Base-by-base conservation (phyloP, 2,113 vertebrate genomes). In the Irena cyanogastra region DNA sequence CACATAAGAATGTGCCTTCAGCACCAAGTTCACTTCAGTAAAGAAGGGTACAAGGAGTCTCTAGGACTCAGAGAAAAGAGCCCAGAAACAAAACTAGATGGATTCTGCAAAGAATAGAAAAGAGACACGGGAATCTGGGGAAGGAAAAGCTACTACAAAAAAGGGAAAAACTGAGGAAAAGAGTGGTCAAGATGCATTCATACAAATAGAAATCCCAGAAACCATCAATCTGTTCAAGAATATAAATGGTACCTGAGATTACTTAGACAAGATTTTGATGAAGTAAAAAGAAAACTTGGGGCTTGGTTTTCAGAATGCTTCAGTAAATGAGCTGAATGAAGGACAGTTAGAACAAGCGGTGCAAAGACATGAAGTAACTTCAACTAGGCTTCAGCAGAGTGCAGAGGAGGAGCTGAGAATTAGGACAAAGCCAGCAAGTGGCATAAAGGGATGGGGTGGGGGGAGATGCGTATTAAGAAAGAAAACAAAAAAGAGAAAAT, bases 391-490 rank as follows among this genome's bases (percentile, higher is more conserved):
- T 79, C 35, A 71, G 14, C 5, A 54, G 18, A 45, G 30, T 41
- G 35, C 68, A 31, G 49, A 3, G 3, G 26, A 87, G 7, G 4
- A 33, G 71, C 19, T 3, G 5, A 84, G 63, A 82, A 50, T 15
- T 21, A 86, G n/a, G 33, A 83, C 28, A 54, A 74, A 76, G 41
- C 3, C 53, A 79, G 24, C 8, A 71, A 83, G 35, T 1, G 2
- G 13, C 1, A 0, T 31, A 64, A 74, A 59, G 9, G 41, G 41
- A 41, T n/a, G n/a, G 12, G 1, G 10, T 1, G 2, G 1, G 3
- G 8, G 15, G 7, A 16, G 11, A 41, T 24, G 3, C 3, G 2
- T 15, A 37, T 10, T 13, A 30, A 76, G 17, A 52, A 77, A 37
- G 21, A 64, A 63, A 41, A 5, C 4, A 16, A 13, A 5, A 18